Base-by-base conservation (phyloP, 2,113 vertebrate species). In the Chrysochloris asiatica region DNA sequence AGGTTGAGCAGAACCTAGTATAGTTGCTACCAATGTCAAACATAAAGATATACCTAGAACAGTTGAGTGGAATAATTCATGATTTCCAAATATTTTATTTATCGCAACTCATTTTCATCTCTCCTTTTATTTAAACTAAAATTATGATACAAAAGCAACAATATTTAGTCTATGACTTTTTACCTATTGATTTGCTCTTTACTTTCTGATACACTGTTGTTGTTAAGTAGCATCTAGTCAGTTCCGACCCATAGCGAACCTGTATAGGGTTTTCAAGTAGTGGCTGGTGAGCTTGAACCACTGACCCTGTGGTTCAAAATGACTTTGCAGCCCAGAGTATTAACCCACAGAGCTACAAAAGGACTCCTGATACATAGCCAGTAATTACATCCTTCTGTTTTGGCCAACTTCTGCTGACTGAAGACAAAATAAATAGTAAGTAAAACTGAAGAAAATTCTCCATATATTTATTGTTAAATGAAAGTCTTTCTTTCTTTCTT, bases 61-160 rank as follows among this genome's bases (percentile, higher is more conserved):
- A 56, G 54, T 56, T 4, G 24, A 26, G 77, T 80, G n/a, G n/a
- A 52, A 33, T 50, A 94, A 94, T 41, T 92, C 16, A 56, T 71
- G 17, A 82, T 14, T 80, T 93, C 13, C 43, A 82, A 28, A 67
- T 84, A 86, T 61, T 92, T 93, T 69, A 83, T 43, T 91, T 93
- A 81, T 77, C 67, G 92, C 50, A 92, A 88, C 13, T 87, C 50
- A 93, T n/a, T 78, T 13, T 88, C n/a, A 88, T 54, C 38, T 90
- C 30, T 65, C 14, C 6, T 92, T 47, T 24, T 24, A 93, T 86
- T 79, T 79, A 92, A 88, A 94, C 17, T 91, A 83, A 92, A 93
- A 94, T 77, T 88, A 88, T 86, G 30, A 47, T 19, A 92, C 65
- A 28, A 87, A 78, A 87, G 36, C 56, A 88, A 69, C 11, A 81